These are phyloP conservation scores for Gallinago undulata DNA, from an alignment of 2,113 vertebrate species.

Conservation along the genomic window DNA sequence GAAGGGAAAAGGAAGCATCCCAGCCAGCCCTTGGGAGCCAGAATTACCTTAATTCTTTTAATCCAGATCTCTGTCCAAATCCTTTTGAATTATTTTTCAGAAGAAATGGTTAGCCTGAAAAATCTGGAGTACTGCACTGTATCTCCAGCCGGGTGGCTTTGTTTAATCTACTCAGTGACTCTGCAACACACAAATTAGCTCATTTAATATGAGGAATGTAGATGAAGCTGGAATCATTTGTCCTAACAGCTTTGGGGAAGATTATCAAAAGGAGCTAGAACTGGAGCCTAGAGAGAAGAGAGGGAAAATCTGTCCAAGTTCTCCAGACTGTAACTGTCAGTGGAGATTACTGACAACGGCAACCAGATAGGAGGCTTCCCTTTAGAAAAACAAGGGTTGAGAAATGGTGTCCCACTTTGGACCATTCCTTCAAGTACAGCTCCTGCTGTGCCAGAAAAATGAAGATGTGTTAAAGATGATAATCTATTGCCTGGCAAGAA, in stretches of 20 bases:
- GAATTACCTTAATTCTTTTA: neutral
- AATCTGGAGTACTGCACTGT: neutral
- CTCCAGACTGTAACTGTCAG: neutral
- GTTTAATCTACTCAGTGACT: conserved; percentile 50
- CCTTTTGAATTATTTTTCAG: neutral
- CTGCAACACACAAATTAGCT: conserved; percentile 28
- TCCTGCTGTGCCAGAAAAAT: neutral
- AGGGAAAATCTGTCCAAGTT: neutral
- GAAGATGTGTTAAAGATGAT: neutral
- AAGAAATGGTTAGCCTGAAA: conserved; percentile 11
- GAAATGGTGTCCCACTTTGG: neutral
- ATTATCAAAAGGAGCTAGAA: conserved; percentile 45
- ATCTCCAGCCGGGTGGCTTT: conserved; percentile 14
- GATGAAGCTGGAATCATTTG: conserved; percentile 43
- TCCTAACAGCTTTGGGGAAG: conserved; percentile 54
- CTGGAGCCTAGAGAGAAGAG: conserved; percentile 2
- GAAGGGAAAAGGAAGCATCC: neutral
- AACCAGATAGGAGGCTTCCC: neutral
- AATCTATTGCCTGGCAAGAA: neutral
- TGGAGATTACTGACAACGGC: neutral
- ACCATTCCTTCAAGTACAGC: neutral
- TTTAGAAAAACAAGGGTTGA: neutral
- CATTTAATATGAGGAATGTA: conserved; percentile 3
- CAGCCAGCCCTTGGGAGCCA: neutral
- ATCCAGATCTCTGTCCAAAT: conserved; percentile 15